Evolutionary conservation across 1,140 invertebrate species (phyloP), one percentile per base, ranked within the genome.

Genomic region (Cyclina sinensis): DNA sequence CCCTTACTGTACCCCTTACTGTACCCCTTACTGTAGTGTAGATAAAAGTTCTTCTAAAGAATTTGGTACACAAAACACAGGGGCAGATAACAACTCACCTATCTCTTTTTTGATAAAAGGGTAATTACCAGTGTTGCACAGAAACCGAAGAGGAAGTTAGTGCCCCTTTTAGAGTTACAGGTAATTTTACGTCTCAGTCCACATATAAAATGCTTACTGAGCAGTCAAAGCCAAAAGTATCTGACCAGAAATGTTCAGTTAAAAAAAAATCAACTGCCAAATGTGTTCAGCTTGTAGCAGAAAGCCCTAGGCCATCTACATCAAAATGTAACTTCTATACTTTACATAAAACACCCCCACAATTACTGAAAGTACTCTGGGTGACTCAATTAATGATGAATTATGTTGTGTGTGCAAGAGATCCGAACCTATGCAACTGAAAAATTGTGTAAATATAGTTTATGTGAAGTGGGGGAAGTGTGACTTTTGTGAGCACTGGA

Each of bases 401-500:
- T 30, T 59, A 54, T 82, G 79, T 27, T 82, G 79, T 62, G 35
- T 87, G 27, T 87, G 85, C 30, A 48, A 54, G 18, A 80, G 79
- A 70, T 79, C 16, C n/a, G 37, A 46, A 32, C 85, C 85, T 48
- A n/a, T 43, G n/a, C 51, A 80, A 35, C 24, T 80, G 14, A 46
- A 46, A 11, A 37, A 68, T 32, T 68, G 76, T 65, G 74, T 79
- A 21, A 79, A 78, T 27, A n/a, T n/a, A n/a, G n/a, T n/a, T n/a
- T n/a, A n/a, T n/a, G n/a, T n/a, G n/a, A n/a, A n/a, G n/a, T n/a
- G n/a, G n/a, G n/a, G n/a, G n/a, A n/a, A n/a, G n/a, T n/a, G n/a
- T n/a, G n/a, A n/a, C n/a, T n/a, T n/a, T 51, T 87, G 73, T 54
- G 54, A 32, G 18, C 85, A 87, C 30, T 79, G 85, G 74, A 62